A percentile compares a stretch with the other conserved stretches of the same genome.
Evolutionary conservation across 2,888 invertebrate genomes (phyloP).

Genomic region (Disparrhopalites patrizii): DNA sequence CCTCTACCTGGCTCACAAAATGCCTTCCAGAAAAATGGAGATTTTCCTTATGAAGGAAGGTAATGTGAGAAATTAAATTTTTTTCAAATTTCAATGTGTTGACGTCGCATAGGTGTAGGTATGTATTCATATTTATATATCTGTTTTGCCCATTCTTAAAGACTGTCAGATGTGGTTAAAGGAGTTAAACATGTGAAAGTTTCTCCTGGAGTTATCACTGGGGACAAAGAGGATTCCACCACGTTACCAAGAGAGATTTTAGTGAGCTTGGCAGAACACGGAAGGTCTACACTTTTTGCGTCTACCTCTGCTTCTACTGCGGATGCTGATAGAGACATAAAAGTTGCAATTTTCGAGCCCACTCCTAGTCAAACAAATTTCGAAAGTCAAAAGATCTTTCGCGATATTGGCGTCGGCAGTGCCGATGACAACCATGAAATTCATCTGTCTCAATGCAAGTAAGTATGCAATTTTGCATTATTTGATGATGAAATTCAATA

Average conservation of each 20-base stretch:
- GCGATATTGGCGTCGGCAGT: slow-evolving; percentile 49
- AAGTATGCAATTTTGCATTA: no score
- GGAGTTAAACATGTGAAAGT: slow-evolving; percentile 62
- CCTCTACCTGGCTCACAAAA: slow-evolving; percentile 66
- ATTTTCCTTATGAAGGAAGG: slow-evolving; percentile 47
- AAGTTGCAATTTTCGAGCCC: slow-evolving; percentile 27
- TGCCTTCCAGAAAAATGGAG: slow-evolving; percentile 43
- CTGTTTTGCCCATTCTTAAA: slow-evolving; percentile 49
- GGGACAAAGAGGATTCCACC: slow-evolving; percentile 38
- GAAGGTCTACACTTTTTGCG: slow-evolving; percentile 37
- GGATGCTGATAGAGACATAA: slow-evolving; percentile 33
- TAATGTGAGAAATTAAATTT: no score
- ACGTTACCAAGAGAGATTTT: slow-evolving; percentile 26
- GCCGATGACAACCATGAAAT: slow-evolving; percentile 47
- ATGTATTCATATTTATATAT: no score
- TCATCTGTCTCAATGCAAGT: slow-evolving; percentile 45
- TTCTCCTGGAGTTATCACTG: slow-evolving; percentile 15
- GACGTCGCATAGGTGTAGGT: no score
- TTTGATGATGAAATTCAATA: background rate
- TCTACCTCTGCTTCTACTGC: slow-evolving; percentile 40
- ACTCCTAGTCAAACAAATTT: slow-evolving; percentile 44
- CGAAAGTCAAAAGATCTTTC: slow-evolving; percentile 44
- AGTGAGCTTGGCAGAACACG: slow-evolving; percentile 39
- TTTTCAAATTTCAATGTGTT: background rate
- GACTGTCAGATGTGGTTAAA: slow-evolving; percentile 74